Percentiles rank a stretch among this genome's conserved stretches.
Conservation (phyloP, 2,113 vertebrate species). For the Cettia cetti region DNA sequence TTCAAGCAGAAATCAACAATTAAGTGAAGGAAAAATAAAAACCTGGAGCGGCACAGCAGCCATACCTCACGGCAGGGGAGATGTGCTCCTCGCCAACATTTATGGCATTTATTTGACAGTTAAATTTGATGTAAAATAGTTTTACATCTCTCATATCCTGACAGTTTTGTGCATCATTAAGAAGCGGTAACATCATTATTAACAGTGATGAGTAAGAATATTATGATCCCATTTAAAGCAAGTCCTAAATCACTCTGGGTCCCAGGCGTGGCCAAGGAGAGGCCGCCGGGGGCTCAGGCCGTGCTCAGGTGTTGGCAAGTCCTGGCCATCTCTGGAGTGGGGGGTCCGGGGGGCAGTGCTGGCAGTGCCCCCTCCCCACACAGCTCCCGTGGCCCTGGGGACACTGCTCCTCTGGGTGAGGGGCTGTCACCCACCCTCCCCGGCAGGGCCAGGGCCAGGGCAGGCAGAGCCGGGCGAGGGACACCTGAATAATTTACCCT, state of each 20-base stretch:
- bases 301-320: rapidly evolving
- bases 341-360: background rate
- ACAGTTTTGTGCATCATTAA: constrained; percentile 26
- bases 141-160: background rate
- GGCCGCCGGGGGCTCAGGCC: background rate
- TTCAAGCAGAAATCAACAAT: constrained; percentile 29
- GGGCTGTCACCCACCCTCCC: background rate
- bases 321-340: background rate
- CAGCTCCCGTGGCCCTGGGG: background rate
- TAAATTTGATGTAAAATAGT: background rate
- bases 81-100: background rate
- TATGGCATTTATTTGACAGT: background rate
- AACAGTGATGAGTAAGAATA: background rate
- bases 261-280: background rate
- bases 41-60: background rate
- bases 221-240: background rate
- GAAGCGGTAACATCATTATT: background rate
- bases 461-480: background rate
- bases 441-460: background rate
- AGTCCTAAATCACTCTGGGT: background rate
- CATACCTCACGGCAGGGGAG: background rate
- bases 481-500: background rate
- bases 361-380: background rate
- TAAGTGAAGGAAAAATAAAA: background rate
- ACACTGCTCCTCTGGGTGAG: background rate